phyloP scores from a whole-genome alignment of 1,140 invertebrate genomes.

The Diachasma alloeum region DNA sequence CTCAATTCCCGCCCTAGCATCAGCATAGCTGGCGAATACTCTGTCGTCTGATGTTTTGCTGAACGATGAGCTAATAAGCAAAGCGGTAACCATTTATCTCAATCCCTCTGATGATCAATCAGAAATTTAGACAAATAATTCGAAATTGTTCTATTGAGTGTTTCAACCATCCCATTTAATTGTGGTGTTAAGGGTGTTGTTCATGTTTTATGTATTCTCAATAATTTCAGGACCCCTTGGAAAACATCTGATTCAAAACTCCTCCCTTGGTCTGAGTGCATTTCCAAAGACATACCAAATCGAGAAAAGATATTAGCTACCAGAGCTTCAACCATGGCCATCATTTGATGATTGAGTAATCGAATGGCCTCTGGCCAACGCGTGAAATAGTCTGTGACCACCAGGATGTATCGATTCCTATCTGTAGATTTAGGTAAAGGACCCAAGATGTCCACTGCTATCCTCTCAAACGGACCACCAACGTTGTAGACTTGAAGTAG shows the following conservation, averaged over 20 bases:
- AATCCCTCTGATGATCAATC: neutral
- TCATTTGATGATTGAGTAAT: constrained; percentile 26
- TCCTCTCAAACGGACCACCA: neutral
- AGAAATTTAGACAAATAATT: constrained; percentile 24
- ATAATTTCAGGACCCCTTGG: constrained; percentile 27
- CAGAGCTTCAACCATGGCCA: constrained; percentile 21
- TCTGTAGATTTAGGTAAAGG: neutral
- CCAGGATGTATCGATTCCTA: neutral
- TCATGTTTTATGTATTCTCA: constrained; percentile 41
- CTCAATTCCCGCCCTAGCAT: constrained; percentile 4
- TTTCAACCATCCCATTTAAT: constrained; percentile 56
- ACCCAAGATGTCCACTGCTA: neutral
- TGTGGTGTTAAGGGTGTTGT: constrained; percentile 53
- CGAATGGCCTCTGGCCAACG: constrained; percentile 29
- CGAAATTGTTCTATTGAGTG: constrained; percentile 45
- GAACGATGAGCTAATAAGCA: constrained; percentile 20
- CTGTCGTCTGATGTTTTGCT: constrained; percentile 11
- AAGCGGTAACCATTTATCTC: constrained; percentile 7
- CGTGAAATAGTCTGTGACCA: neutral
- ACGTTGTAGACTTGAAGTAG: neutral
- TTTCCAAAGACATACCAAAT: constrained; percentile 16
- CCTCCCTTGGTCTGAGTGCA: constrained; percentile 51
- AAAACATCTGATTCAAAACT: constrained; percentile 52
- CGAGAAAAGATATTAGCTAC: constrained; percentile 25
- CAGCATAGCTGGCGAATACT: constrained; percentile 20